These are phyloP conservation scores for Mobula birostris DNA, from an alignment of 2,113 vertebrate genomes.

Conservation along the genomic window DNA sequence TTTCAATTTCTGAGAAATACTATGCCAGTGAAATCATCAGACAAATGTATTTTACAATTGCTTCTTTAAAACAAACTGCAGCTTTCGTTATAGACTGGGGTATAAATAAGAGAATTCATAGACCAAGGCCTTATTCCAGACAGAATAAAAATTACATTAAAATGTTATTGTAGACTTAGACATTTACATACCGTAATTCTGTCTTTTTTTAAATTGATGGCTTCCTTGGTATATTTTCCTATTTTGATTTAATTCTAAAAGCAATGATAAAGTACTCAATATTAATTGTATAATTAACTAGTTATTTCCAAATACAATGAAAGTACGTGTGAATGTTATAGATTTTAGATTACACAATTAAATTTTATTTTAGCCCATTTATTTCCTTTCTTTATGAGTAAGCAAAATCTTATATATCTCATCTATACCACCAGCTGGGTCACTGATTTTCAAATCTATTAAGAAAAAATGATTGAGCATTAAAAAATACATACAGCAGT, in stretches of 20 bases:
- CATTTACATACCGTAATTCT: not conserved
- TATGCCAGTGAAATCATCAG: not conserved
- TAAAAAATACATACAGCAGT: slow-evolving; percentile 11
- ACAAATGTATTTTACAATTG: not conserved
- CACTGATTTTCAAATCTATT: not conserved
- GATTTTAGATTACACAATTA: not conserved
- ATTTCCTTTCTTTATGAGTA: not conserved
- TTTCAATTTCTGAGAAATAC: not conserved
- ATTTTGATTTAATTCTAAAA: not conserved
- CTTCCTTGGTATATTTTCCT: not conserved
- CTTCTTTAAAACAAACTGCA: not conserved
- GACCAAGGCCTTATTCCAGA: not conserved
- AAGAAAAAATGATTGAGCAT: not conserved
- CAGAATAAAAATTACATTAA: not conserved
- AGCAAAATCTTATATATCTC: not conserved
- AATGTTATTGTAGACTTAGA: not conserved
- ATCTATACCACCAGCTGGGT: not conserved
- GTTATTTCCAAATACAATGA: not conserved
- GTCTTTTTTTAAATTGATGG: not conserved
- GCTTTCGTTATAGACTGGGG: not conserved
- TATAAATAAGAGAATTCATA: not conserved
- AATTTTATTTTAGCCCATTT: not conserved
- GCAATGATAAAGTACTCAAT: not conserved
- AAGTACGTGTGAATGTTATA: not conserved
- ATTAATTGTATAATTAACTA: not conserved